These are phyloP conservation scores for Okapia johnstoni DNA, from an alignment of 2,113 vertebrate genomes.

Conservation along the genomic window DNA sequence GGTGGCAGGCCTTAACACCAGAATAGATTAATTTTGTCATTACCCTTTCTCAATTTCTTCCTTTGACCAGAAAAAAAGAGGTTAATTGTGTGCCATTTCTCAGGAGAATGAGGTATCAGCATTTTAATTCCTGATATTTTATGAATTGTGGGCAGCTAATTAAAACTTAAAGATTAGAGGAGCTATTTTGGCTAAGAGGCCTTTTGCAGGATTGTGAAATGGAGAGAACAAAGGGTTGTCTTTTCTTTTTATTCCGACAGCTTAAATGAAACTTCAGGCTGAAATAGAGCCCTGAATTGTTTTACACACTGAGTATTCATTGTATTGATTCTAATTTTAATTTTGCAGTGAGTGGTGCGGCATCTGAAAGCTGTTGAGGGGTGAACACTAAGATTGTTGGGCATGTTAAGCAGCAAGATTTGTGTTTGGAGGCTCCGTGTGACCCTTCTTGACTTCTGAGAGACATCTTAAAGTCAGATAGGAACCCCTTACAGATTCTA, in stretches of 20 bases:
- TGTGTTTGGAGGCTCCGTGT: constrained; percentile 6
- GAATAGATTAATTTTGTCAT: constrained; percentile 75
- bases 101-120: constrained; percentile 72
- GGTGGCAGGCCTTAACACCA: background rate
- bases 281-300: constrained; percentile 56
- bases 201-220: constrained; percentile 48
- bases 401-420: constrained; percentile 33
- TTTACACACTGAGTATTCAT: constrained; percentile 46
- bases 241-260: constrained; percentile 48
- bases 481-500: constrained; percentile 12
- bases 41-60: constrained; percentile 71
- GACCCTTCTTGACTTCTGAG: constrained; percentile 44
- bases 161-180: constrained; percentile 72
- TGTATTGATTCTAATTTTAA: constrained; percentile 69
- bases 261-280: constrained; percentile 53
- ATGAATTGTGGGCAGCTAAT: constrained; percentile 68
- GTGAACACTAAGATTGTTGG: constrained; percentile 33
- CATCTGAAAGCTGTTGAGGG: constrained; percentile 39
- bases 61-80: constrained; percentile 73
- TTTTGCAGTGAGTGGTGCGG: background rate
- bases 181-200: constrained; percentile 56
- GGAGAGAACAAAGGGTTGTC: constrained; percentile 54
- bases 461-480: constrained; percentile 55
- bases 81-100: constrained; percentile 76
- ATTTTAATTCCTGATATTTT: constrained; percentile 69